Percentiles rank a stretch among this genome's conserved stretches.
These are phyloP conservation scores for Stenodema calcarata DNA, from an alignment of 2,888 invertebrate species.

Conservation along the genomic window DNA sequence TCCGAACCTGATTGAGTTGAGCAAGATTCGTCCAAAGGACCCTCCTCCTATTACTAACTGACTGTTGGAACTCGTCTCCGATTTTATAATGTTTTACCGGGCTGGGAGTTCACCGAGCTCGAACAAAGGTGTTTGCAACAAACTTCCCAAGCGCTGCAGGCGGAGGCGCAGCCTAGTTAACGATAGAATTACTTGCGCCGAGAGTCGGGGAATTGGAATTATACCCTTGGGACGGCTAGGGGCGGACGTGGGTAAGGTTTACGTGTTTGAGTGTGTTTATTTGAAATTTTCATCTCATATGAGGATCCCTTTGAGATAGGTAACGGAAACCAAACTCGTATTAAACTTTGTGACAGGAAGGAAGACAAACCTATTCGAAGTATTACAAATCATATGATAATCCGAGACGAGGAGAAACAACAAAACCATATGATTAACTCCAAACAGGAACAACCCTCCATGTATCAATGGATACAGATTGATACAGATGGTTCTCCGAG, in stretches of 20 bases:
- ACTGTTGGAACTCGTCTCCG: not conserved
- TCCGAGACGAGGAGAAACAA: too few species aligned
- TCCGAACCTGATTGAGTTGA: conserved; percentile 29
- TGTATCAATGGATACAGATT: too few species aligned
- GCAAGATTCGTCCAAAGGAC: conserved; percentile 8
- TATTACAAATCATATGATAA: too few species aligned
- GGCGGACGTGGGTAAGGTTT: not conserved
- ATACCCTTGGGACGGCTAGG: not conserved
- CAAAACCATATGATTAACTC: too few species aligned
- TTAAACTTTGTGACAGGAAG: too few species aligned
- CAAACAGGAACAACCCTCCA: too few species aligned
- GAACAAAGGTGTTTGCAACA: conserved; percentile 2
- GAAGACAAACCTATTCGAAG: too few species aligned
- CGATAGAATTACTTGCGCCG: not conserved
- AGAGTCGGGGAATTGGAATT: not conserved
- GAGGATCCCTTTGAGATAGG: too few species aligned
- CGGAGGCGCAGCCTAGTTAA: not conserved
- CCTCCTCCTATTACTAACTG: not conserved
- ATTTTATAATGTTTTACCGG: not conserved
- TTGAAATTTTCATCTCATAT: not conserved
- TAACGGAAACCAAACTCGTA: too few species aligned
- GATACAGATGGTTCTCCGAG: too few species aligned
- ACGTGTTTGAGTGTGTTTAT: not conserved
- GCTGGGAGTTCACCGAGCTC: not conserved
- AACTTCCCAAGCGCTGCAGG: not conserved